Conservation (phyloP, 2,797 vertebrate species). For the Acanthiza pusilla region DNA sequence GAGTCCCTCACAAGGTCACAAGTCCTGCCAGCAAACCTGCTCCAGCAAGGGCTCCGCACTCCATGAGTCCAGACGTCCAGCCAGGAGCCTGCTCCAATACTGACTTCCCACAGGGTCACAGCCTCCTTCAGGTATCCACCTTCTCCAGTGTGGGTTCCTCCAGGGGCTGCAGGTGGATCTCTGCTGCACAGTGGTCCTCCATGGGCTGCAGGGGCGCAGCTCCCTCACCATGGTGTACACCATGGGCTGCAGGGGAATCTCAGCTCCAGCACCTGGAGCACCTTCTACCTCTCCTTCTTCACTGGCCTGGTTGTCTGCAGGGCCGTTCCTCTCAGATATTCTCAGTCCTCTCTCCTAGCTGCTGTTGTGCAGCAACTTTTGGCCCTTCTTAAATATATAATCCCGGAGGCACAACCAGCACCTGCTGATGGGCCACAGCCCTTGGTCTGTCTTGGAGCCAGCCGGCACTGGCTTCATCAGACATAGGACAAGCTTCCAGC, state of each 20-base stretch:
- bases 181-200: background rate
- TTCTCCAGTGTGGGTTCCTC: fast-evolving
- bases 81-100: background rate
- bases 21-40: background rate
- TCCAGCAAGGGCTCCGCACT: background rate
- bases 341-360: background rate
- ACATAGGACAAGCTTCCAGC: background rate
- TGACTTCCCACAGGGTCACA: background rate
- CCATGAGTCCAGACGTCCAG: background rate
- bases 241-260: fast-evolving
- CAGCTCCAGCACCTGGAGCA: background rate
- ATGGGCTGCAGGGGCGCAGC: background rate
- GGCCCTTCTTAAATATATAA: fast-evolving
- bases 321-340: background rate
- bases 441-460: fast-evolving
- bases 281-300: background rate
- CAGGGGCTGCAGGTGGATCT: background rate
- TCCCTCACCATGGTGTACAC: background rate
- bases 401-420: background rate
- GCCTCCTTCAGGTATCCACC: background rate
- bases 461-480: background rate
- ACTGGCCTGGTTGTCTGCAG: background rate
- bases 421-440: background rate
- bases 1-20: background rate
- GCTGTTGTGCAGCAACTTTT: background rate